Conservation (phyloP, 2,797 vertebrate species). For the Cygnus olor region DNA sequence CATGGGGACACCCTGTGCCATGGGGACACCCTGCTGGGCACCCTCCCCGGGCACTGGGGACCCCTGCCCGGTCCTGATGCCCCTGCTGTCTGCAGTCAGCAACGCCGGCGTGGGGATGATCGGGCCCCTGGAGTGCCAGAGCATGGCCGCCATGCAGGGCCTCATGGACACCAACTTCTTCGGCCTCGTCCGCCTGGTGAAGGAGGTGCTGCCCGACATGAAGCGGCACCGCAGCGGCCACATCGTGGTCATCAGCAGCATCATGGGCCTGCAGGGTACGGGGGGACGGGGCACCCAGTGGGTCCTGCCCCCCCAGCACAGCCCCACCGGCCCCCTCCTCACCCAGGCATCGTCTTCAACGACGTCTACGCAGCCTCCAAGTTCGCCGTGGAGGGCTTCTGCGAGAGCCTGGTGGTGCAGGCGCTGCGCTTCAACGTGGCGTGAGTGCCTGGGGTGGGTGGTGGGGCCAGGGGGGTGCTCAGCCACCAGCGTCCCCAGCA, state of each 20-base stretch:
- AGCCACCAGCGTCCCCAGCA: neutral
- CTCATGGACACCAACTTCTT: constrained; percentile 87
- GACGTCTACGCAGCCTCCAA: constrained; percentile 86
- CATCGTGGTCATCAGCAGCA: constrained; percentile 84
- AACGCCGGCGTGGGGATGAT: constrained; percentile 87
- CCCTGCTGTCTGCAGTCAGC: constrained; percentile 75
- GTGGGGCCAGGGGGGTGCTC: neutral
- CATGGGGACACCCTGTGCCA: no score
- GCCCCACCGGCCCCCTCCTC: neutral
- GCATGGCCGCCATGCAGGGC: constrained; percentile 82
- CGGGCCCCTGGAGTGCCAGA: constrained; percentile 83
- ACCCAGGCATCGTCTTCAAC: constrained; percentile 83
- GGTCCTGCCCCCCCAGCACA: fast-evolving
- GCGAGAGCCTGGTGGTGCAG: constrained; percentile 84
- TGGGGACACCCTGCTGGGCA: neutral
- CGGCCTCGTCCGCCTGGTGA: constrained; percentile 83
- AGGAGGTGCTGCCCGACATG: constrained; percentile 88
- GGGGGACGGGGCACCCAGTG: fast-evolving
- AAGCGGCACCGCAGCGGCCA: constrained; percentile 81
- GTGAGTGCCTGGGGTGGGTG: constrained; percentile 73
- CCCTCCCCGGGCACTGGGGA: neutral
- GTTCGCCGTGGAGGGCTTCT: constrained; percentile 88
- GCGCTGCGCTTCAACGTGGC: constrained; percentile 81
- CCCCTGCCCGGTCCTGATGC: neutral
- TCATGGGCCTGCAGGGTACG: constrained; percentile 84